Evolutionary conservation across 2,113 vertebrate genomes (phyloP).

Genomic region (Forbesichthys papilliferus): DNA sequence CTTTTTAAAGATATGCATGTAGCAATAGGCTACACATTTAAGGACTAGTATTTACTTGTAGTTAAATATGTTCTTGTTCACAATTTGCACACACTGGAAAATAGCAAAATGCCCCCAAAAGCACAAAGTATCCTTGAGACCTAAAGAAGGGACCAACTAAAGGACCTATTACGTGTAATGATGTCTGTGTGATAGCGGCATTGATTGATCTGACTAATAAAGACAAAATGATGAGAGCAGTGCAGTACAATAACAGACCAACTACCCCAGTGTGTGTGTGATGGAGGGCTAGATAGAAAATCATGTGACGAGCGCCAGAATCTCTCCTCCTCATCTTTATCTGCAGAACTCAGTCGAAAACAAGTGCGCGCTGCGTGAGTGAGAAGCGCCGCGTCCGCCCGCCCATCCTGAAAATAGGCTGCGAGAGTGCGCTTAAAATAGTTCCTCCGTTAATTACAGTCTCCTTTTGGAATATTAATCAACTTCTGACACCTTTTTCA

Average conservation of each 20-base stretch:
- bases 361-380: constrained; percentile 40
- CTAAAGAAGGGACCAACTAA: neutral
- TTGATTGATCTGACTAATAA: constrained; percentile 5
- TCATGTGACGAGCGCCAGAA: constrained; percentile 45
- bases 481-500: constrained; percentile 52
- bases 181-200: neutral
- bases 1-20: too few relatives aligned
- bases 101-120: neutral
- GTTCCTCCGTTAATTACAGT: constrained; percentile 71
- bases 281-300: constrained; percentile 29
- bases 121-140: neutral
- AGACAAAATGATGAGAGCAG: neutral
- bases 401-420: constrained; percentile 62
- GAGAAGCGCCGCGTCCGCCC: constrained; percentile 44
- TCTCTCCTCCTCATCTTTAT: constrained; percentile 53
- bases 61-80: too few relatives aligned
- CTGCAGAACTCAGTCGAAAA: constrained; percentile 40
- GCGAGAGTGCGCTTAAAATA: constrained; percentile 68
- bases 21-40: too few relatives aligned
- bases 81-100: neutral
- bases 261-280: constrained; percentile 23
- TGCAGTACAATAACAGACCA: neutral
- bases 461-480: constrained; percentile 71
- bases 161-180: neutral
- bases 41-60: too few relatives aligned